Conservation (phyloP, 2,113 vertebrate genomes). For the Ancistrus triradiatus region DNA sequence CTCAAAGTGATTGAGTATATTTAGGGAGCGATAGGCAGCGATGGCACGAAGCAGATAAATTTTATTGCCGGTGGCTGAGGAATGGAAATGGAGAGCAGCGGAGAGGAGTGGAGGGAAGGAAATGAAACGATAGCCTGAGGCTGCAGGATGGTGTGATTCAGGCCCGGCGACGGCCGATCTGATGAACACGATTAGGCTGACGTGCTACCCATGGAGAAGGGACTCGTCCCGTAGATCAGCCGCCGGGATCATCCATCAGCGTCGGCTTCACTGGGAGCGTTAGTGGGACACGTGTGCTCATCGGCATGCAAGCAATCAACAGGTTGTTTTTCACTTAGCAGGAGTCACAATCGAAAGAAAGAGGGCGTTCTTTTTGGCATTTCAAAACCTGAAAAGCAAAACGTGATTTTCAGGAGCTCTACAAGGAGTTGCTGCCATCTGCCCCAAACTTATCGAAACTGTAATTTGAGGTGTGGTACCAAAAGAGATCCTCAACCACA, state of each 20-base stretch:
- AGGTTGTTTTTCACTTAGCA: too few relatives aligned
- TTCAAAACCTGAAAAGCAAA: too few relatives aligned
- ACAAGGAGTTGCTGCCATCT: too few relatives aligned
- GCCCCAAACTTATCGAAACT: too few relatives aligned
- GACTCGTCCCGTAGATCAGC: slow-evolving; percentile 14
- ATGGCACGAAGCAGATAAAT: slow-evolving; percentile 22
- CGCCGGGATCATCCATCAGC: slow-evolving; percentile 16
- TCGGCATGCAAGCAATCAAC: too few relatives aligned
- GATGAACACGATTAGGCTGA: slow-evolving; percentile 38
- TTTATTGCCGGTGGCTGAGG: slow-evolving; percentile 11
- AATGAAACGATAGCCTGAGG: slow-evolving; percentile 22
- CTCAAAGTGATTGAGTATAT: slow-evolving; percentile 17
- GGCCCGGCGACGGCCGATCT: slow-evolving; percentile 25
- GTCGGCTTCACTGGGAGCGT: not conserved
- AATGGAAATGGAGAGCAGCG: not conserved
- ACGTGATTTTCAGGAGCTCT: too few relatives aligned
- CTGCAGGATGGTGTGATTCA: slow-evolving; percentile 12
- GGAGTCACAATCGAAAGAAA: too few relatives aligned
- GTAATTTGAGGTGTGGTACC: too few relatives aligned
- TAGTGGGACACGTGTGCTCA: too few relatives aligned
- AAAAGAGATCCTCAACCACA: too few relatives aligned
- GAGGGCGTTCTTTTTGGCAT: too few relatives aligned
- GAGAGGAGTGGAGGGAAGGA: not conserved
- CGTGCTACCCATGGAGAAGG: slow-evolving; percentile 3
- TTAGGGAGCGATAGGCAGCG: slow-evolving; percentile 15